Evolutionary conservation across 2,797 vertebrate species (phyloP), one percentile per base, ranked within the genome.

Genomic region (Spheniscus humboldti): DNA sequence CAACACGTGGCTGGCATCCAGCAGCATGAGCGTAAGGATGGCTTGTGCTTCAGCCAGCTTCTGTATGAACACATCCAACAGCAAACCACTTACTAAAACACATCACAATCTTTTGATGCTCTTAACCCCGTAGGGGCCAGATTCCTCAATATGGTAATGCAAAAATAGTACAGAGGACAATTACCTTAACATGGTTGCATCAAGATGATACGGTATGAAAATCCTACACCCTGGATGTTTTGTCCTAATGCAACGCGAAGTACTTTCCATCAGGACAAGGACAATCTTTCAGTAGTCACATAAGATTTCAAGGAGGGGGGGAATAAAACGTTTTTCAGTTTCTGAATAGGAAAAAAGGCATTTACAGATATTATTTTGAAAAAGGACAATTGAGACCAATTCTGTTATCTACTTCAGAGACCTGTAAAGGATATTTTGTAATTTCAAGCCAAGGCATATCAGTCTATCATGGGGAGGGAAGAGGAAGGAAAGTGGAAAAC

Each of bases 21-120:
- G 28, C 56, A 50, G 33, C 0, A 0, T 4, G 23, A 55, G 25
- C 2, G 0, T 17, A 19, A 73, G 37, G 52, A 50, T 3, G 24
- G 77, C 15, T 28, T 13, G 50, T 45, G 53, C 92, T 81, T 81
- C 64, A 78, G 77, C 27, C 82, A 72, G 71, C 78, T 55, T 41
- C 66, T 50, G 41, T 13, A 23, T 5, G 16, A 62, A 63, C 67
- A 48, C 28, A 50, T 10, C 33, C 72, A 48, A 45, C 37, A 83
- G 56, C 57, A 81, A 80, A 50, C 2, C 50, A 30, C 68, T 43
- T 19, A 20, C 23, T 3, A 6, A 43, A 64, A 59, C 39, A 59
- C 15, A 23, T 10, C 28, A 73, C 1, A 27, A 66, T 4, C 50
- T 57, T 39, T 27, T 19, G 39, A 45, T 7, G 72, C 22, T 60